Evolutionary conservation across 1,140 invertebrate genomes (phyloP).

Genomic region (Pogonognathellus flavescens): DNA sequence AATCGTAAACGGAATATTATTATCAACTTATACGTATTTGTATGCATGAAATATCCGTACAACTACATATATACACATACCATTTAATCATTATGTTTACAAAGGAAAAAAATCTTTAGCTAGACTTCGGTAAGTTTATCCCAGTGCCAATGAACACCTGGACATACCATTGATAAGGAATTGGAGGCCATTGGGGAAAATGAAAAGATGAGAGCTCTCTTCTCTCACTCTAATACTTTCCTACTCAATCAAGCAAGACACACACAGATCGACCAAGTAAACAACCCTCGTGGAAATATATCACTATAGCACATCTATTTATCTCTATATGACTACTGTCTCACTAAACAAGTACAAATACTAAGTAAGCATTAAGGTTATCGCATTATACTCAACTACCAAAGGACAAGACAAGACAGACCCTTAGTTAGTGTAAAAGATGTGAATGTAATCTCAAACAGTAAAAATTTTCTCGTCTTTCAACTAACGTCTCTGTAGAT

Average conservation of each 20-base stretch:
- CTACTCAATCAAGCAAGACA: conserved; percentile 55
- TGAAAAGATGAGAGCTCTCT: conserved; percentile 55
- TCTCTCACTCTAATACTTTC: conserved; percentile 35
- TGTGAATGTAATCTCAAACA: no score
- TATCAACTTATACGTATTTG: no score
- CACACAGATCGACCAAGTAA: background rate
- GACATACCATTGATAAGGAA: conserved; percentile 61
- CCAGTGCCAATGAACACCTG: conserved; percentile 57
- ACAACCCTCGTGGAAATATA: background rate
- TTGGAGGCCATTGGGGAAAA: conserved; percentile 62
- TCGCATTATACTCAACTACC: background rate
- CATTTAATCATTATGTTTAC: background rate
- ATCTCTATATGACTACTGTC: background rate
- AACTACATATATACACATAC: background rate
- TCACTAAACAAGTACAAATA: conserved; percentile 16
- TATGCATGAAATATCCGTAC: no score
- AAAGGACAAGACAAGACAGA: conserved; percentile 9
- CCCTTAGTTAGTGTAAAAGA: background rate
- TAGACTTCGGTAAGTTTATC: conserved; percentile 54
- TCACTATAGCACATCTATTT: background rate
- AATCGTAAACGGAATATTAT: background rate
- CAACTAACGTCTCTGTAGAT: no score
- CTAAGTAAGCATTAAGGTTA: background rate
- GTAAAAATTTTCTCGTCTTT: no score
- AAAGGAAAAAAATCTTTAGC: background rate